Conservation (phyloP, 2,113 vertebrate species). For the Peromyscus maniculatus region DNA sequence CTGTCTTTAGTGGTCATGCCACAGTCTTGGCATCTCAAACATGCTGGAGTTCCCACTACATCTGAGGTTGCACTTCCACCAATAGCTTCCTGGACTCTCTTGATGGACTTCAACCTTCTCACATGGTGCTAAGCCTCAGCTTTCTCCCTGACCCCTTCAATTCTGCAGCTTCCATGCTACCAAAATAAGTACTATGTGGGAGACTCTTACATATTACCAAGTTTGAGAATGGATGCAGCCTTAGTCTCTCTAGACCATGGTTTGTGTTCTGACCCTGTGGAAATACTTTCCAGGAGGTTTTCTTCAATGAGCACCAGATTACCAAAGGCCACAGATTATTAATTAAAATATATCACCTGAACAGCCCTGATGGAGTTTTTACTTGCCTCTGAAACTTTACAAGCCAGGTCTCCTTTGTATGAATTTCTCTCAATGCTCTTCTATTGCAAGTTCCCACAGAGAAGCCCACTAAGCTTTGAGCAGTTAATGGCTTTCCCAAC, state of each 20-base stretch:
- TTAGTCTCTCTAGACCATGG: background rate
- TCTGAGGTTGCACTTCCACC: background rate
- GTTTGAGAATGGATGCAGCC: background rate
- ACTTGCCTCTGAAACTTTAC: background rate
- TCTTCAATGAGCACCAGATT: background rate
- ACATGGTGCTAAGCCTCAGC: background rate
- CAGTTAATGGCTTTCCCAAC: background rate
- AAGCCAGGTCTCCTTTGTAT: background rate
- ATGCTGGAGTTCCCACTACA: background rate
- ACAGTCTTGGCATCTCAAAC: background rate
- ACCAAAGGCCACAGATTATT: background rate
- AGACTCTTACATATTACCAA: background rate
- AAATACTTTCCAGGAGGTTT: background rate
- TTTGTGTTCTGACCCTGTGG: background rate
- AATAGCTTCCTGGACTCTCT: background rate
- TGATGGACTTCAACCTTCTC: too few species aligned
- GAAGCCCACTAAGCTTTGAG: background rate
- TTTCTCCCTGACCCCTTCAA: background rate
- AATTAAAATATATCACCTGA: background rate
- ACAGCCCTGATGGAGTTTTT: background rate
- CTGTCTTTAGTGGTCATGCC: background rate
- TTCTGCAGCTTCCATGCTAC: background rate
- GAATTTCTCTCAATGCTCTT: background rate
- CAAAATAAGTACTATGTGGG: background rate
- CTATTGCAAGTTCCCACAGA: background rate